Evolutionary conservation across 2,113 vertebrate genomes (phyloP).

Genomic region (Herpetotheres cachinnans): DNA sequence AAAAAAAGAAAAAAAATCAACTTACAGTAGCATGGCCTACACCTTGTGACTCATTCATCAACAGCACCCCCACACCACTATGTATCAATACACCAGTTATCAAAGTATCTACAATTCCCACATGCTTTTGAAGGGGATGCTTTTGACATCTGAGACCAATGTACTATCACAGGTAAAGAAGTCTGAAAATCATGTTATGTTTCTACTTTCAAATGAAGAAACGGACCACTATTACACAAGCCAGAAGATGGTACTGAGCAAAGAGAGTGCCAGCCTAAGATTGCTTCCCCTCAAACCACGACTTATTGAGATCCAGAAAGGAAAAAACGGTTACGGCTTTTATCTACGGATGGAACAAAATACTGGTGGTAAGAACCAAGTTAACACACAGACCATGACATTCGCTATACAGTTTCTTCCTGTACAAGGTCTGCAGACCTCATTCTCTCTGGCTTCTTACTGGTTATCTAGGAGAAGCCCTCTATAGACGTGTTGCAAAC

Average conservation of each 20-base stretch:
- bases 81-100: neutral
- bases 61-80: neutral
- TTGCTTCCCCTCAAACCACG: slow-evolving; percentile 83
- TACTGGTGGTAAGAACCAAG: slow-evolving; percentile 62
- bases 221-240: slow-evolving; percentile 74
- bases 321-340: slow-evolving; percentile 84
- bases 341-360: slow-evolving; percentile 74
- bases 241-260: slow-evolving; percentile 66
- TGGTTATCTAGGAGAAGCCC: neutral
- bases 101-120: neutral
- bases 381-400: neutral
- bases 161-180: slow-evolving; percentile 75
- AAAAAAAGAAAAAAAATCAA: neutral
- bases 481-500: neutral
- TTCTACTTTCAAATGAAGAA: slow-evolving; percentile 85
- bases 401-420: neutral
- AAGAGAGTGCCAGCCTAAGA: slow-evolving; percentile 73
- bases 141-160: neutral
- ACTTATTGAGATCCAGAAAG: slow-evolving; percentile 76
- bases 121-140: neutral
- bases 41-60: neutral
- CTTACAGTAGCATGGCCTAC: neutral
- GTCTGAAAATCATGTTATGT: slow-evolving; percentile 75
- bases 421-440: neutral
- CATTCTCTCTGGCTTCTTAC: neutral